Evolutionary conservation across 2,113 vertebrate species (phyloP), one percentile per base, ranked within the genome.

Genomic region (Cryptomyrus ogoouensis): DNA sequence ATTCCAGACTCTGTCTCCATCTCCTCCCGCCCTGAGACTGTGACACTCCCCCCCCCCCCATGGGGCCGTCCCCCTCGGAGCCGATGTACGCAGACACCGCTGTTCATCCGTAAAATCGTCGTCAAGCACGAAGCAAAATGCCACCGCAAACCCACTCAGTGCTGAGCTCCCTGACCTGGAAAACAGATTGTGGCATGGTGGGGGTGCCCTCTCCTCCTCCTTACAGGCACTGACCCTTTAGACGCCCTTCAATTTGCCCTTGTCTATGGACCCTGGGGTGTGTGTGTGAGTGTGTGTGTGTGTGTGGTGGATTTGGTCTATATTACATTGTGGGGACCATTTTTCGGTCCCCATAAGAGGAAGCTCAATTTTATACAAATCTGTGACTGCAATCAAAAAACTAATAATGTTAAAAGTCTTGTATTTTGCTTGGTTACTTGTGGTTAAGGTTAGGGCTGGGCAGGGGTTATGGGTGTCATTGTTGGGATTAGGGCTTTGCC

Each of bases 151-250:
- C 87, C 17, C 31, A 5, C 35, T 88, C 87, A 42, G 52, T 62
- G 53, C 87, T n/a, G 87, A 46, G 39, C 19, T 88, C 87, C 87
- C 52, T 88, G 39, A 62, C 52, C 87, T 31, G 39, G 53, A 58
- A 88, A 62, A n/a, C 21, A 24, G 87, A 66, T 39, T 46, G 39
- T 17, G 47, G 53, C 31, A 3, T 62, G 53, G 53, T 19, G 15
- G 19, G 31, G 53, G 35, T 15, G 85, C 17, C 46, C 86, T 24
- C 27, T 10, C 10, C 47, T 10, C 10, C 47, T 31, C 50, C 27
- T 87, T 21, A 35, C 42, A 88, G 87, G 4, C 52, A 44, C 87
- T 88, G 39, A 7, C 53, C 86, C 86, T 39, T 53, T 53, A 31
- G 52, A 9, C 13, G 27, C n/a, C 53, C 86, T 42, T 27, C 47